Conservation (phyloP, 2,888 invertebrate genomes). For the Troides helena region DNA sequence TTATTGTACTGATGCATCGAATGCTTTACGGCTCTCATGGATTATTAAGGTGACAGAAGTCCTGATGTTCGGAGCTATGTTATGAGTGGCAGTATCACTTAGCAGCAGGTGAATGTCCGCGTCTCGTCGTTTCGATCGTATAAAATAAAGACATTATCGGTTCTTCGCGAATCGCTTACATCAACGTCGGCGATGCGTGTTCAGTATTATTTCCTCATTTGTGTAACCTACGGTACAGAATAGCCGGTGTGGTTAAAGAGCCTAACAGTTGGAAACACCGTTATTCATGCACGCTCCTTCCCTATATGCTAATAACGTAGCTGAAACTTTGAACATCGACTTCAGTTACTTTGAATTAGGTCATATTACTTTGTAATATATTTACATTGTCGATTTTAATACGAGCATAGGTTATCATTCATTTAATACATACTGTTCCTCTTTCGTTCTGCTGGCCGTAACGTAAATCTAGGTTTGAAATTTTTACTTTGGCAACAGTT, state of each 20-base stretch:
- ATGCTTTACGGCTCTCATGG: too few species aligned
- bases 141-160: constrained; percentile 39
- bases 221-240: constrained; percentile 50
- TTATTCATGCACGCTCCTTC: constrained; percentile 38
- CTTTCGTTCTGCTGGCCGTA: too few species aligned
- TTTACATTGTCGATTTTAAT: constrained; percentile 8
- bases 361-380: constrained; percentile 8
- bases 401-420: background rate
- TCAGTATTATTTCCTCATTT: constrained; percentile 59
- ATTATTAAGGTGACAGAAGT: too few species aligned
- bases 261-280: constrained; percentile 54
- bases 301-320: constrained; percentile 26
- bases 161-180: constrained; percentile 39
- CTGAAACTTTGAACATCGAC: constrained; percentile 17
- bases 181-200: constrained; percentile 37
- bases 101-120: too few species aligned
- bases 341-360: constrained; percentile 5
- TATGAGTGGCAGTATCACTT: too few species aligned
- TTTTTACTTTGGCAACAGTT: too few species aligned
- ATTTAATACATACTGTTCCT: background rate
- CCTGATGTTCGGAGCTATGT: too few species aligned
- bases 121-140: constrained; percentile 9
- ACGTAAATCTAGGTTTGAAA: too few species aligned
- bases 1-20: too few species aligned
- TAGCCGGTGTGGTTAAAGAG: constrained; percentile 46